Percentiles rank a stretch among this genome's conserved stretches.
These are phyloP conservation scores for Rhagologus leucostigma DNA, from an alignment of 2,113 vertebrate species.

Conservation along the genomic window DNA sequence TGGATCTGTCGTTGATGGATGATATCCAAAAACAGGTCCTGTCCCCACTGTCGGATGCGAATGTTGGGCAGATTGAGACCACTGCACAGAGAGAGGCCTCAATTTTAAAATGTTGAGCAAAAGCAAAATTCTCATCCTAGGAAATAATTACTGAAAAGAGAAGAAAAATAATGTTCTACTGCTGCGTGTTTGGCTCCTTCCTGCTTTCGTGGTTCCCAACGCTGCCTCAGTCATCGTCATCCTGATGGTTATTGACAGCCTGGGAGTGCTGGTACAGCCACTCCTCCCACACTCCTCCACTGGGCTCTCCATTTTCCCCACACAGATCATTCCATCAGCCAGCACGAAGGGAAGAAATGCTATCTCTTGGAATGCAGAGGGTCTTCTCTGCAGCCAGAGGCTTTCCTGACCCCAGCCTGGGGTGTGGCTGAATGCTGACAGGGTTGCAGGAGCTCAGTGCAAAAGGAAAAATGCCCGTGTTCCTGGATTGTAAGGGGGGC, in stretches of 20 bases:
- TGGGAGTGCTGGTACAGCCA: not conserved
- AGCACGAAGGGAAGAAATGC: not conserved
- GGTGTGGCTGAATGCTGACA: not conserved
- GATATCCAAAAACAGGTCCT: not conserved
- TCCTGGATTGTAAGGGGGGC: not conserved
- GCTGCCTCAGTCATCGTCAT: not conserved
- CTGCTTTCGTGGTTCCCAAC: not conserved
- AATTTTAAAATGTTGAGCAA: not conserved
- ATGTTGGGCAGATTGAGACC: not conserved
- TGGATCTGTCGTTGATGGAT: constrained; percentile 21
- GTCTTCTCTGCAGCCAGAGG: not conserved
- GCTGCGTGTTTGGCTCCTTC: not conserved
- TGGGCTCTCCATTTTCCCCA: not conserved
- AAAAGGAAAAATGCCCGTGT: not conserved
- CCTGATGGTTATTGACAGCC: not conserved
- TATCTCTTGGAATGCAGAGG: not conserved
- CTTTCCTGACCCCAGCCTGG: not conserved
- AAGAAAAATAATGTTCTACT: not conserved
- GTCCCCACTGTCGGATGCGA: accelerated
- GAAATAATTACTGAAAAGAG: not conserved
- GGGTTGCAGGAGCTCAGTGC: not conserved
- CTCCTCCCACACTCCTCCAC: not conserved
- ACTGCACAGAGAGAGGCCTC: not conserved
- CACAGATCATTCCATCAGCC: not conserved
- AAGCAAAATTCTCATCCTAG: not conserved